Evolutionary conservation across 2,888 invertebrate genomes (phyloP).

Genomic region (Mythimna pallens): DNA sequence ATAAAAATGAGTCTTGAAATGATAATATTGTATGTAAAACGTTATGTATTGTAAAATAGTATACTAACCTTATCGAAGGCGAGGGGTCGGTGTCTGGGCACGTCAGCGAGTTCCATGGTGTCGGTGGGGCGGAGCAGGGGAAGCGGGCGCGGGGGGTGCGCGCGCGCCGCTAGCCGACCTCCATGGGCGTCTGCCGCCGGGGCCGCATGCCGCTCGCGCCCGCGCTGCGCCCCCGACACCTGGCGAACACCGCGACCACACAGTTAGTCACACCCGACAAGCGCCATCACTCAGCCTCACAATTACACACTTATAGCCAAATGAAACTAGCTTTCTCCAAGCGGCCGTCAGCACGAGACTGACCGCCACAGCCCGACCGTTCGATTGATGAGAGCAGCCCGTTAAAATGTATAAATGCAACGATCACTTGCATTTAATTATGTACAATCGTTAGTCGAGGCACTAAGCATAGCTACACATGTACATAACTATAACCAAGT

Average conservation of each 20-base stretch:
- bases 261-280: constrained; percentile 45
- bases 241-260: constrained; percentile 74
- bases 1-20: constrained; percentile 3
- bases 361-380: constrained; percentile 57
- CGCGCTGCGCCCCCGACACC: constrained; percentile 95
- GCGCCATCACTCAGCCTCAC: constrained; percentile 50
- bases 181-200: constrained; percentile 96
- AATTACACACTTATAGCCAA: constrained; percentile 67
- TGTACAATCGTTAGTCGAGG: constrained; percentile 44
- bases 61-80: constrained; percentile 93
- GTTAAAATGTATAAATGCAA: constrained; percentile 72
- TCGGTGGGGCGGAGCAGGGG: constrained; percentile 92
- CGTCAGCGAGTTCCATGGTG: constrained; percentile 91
- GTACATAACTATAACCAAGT: constrained; percentile 16
- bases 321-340: constrained; percentile 75
- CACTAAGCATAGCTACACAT: constrained; percentile 45
- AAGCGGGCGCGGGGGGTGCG: constrained; percentile 91
- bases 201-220: constrained; percentile 95
- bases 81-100: constrained; percentile 92
- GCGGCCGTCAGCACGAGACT: constrained; percentile 57
- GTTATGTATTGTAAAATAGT: constrained; percentile 7
- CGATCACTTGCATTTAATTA: constrained; percentile 68
- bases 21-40: constrained; percentile 7
- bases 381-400: constrained; percentile 70
- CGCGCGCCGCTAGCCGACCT: constrained; percentile 94